These are phyloP conservation scores for Epistrophella euchroma DNA, from an alignment of 2,888 invertebrate species.

Conservation along the genomic window DNA sequence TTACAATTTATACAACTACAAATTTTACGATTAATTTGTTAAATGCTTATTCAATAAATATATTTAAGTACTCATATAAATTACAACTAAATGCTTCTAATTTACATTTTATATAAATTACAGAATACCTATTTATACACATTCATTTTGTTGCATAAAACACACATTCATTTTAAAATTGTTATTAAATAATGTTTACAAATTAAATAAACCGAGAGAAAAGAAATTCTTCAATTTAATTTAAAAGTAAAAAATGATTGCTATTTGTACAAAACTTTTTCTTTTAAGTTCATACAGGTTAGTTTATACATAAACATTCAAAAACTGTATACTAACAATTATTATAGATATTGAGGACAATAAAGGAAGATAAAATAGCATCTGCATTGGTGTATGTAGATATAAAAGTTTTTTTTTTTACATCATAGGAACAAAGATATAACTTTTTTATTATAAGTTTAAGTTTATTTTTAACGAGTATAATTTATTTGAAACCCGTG, in stretches of 20 bases:
- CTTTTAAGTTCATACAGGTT: neutral
- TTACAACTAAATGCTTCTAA: constrained; percentile 51
- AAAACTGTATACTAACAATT: neutral
- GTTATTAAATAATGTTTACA: neutral
- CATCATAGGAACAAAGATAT: constrained; percentile 72
- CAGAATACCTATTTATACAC: constrained; percentile 61
- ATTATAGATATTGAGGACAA: constrained; percentile 18
- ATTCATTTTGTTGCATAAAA: neutral
- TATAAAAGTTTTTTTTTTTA: constrained; percentile 53
- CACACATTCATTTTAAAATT: neutral
- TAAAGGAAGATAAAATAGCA: constrained; percentile 26
- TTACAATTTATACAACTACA: constrained; percentile 56
- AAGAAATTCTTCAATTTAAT: neutral
- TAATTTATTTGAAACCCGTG: constrained; percentile 66
- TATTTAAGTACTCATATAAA: constrained; percentile 43
- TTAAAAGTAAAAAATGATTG: neutral
- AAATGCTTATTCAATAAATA: constrained; percentile 58
- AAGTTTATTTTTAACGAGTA: constrained; percentile 52
- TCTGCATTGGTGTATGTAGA: neutral
- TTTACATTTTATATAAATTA: constrained; percentile 51
- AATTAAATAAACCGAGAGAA: neutral
- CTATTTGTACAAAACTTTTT: constrained; percentile 1
- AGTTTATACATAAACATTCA: constrained; percentile 20
- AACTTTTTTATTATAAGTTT: constrained; percentile 29
- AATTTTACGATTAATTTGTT: constrained; percentile 62